phyloP scores from a whole-genome alignment of 2,888 invertebrate species.

The Tuberolachnus salignus region DNA sequence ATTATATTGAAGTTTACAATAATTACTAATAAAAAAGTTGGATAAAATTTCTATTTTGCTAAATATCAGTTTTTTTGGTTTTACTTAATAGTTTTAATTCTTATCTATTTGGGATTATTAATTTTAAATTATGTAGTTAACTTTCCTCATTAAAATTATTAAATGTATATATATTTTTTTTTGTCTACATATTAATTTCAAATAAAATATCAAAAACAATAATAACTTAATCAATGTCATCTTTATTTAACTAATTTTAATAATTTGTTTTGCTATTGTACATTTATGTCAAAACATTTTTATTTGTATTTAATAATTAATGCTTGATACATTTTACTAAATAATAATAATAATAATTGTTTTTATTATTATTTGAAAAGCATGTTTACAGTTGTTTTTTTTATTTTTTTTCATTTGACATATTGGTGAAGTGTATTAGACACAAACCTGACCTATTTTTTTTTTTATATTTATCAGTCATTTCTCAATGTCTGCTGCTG shows the following conservation, averaged over 20 bases:
- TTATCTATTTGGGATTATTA: neutral
- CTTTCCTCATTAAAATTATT: neutral
- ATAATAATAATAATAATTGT: neutral
- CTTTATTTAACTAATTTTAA: neutral
- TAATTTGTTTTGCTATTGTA: neutral
- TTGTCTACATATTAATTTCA: no score
- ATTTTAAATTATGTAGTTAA: neutral
- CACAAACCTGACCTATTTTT: slow-evolving; percentile 21
- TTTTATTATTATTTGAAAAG: neutral
- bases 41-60: neutral
- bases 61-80: neutral
- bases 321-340: neutral
- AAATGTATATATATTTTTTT: no score
- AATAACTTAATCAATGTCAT: neutral
- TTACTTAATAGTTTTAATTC: neutral
- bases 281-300: neutral
- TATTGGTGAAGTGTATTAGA: slow-evolving; percentile 7
- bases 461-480: slow-evolving; percentile 52
- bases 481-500: slow-evolving; percentile 54
- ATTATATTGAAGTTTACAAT: neutral
- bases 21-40: slow-evolving; percentile 4
- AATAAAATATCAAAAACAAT: no score
- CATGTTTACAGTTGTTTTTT: slow-evolving; percentile 25
- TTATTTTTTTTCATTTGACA: neutral
- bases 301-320: neutral